These are phyloP conservation scores for Crypturellus tataupa DNA, from an alignment of 2,797 vertebrate genomes.

Conservation along the genomic window DNA sequence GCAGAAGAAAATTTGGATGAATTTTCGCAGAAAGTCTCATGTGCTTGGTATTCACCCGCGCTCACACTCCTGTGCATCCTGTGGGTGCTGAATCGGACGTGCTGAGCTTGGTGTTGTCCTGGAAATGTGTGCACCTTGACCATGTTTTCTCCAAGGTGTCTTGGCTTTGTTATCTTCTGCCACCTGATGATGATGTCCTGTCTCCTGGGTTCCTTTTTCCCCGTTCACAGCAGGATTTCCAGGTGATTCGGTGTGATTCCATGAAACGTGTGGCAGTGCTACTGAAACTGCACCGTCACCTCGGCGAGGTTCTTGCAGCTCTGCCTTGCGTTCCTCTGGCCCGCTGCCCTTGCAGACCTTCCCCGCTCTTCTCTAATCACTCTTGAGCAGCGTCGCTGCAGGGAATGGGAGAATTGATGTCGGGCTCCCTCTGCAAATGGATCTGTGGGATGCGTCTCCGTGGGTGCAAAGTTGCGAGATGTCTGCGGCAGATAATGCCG, in stretches of 20 bases:
- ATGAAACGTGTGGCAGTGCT: not conserved
- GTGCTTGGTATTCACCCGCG: not conserved
- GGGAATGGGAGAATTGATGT: not conserved
- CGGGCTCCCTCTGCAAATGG: not conserved
- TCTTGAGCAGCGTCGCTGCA: not conserved
- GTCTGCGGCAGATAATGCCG: conserved; percentile 63
- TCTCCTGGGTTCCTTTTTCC: not conserved
- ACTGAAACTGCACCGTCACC: not conserved
- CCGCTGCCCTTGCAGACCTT: fast-evolving
- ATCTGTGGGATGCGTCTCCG: not conserved
- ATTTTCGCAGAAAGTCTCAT: no score
- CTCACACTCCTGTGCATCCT: not conserved
- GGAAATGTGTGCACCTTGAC: not conserved
- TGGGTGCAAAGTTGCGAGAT: not conserved
- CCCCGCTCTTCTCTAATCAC: fast-evolving
- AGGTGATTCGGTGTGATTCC: no score
- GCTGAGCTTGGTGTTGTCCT: not conserved
- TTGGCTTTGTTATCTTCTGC: not conserved
- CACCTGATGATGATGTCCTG: fast-evolving
- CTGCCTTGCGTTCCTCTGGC: fast-evolving
- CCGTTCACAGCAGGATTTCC: fast-evolving
- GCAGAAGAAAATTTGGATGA: not conserved
- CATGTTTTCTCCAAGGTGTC: not conserved
- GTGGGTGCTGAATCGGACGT: not conserved
- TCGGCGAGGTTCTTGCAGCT: not conserved